Base-by-base conservation (phyloP, 1,140 invertebrate species). In the Bombus soroeensis region DNA sequence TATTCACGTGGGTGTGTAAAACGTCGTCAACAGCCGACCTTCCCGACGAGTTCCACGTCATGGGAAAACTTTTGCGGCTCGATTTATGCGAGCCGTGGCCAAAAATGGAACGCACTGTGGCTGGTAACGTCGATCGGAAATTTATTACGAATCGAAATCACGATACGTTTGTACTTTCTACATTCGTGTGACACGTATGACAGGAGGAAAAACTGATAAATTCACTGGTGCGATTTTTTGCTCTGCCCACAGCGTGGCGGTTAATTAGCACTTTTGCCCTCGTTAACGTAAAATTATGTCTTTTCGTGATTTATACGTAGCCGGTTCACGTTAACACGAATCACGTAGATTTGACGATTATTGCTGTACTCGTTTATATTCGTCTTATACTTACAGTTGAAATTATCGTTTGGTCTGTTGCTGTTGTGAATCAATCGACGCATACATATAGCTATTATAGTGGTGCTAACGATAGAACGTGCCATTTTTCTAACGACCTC, bases 61-160 rank as follows among this genome's bases (percentile, higher is more conserved):
- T 18, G 1, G 34, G 0, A 6, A 66, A 75, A 75, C 15, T 83
- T 83, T 39, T 18, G 10, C 72, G 3, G 32, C 9, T 34, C 71
- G 72, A 83, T 83, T 83, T 83, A 75, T 53, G 41, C 72, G 13
- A n/a, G 0, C 13, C 22, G 25, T 2, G 77, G 72, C 70, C 43
- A 79, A 32, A 81, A 88, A 78, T 81, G 73, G 34, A 85, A 77
- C 81, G 32, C 34, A 47, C 41, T 15, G 78, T 25, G 57, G 25
- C 22, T 15, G 72, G 62, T 34, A 73, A 18, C 66, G 84, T 74
- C 73, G 64, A 85, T 81, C 41, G 75, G 32, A 47, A 87, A 83
- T 87, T 89, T 87, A 89, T 89, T 85, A 87, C 43, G 41, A 81
- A 73, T 25, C 28, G 62, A 37, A 59, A 34, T 37, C 41, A 12